Conservation (phyloP, 2,113 vertebrate genomes). For the Prionailurus bengalensis region DNA sequence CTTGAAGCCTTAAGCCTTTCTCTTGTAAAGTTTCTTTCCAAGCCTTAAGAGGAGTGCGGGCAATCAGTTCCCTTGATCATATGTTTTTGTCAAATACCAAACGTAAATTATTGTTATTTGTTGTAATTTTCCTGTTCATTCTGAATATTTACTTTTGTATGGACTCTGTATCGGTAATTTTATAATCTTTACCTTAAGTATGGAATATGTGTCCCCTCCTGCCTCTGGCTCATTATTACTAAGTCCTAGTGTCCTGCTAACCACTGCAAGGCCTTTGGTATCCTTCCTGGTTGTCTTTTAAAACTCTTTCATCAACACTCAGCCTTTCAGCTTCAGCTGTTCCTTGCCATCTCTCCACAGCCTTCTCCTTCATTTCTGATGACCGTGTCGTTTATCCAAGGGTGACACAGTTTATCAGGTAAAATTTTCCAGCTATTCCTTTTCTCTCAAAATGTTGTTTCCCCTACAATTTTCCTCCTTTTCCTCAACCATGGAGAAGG, state of each 20-base stretch:
- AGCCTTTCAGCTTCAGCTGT: not conserved
- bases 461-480: not conserved
- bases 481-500: not conserved
- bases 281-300: not conserved
- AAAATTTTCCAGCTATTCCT: not conserved
- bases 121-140: not conserved
- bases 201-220: not conserved
- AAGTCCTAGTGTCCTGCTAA: not conserved
- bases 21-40: not conserved
- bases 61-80: not conserved
- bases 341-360: not conserved
- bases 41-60: not conserved
- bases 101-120: not conserved
- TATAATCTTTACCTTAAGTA: not conserved
- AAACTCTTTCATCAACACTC: not conserved
- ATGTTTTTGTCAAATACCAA: constrained; percentile 21
- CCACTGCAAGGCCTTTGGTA: too few relatives aligned
- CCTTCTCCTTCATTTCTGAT: not conserved
- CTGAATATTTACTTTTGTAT: not conserved
- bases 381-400: not conserved
- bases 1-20: not conserved
- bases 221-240: not conserved
- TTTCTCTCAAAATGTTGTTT: not conserved
- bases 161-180: not conserved
- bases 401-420: not conserved